Percentiles rank a stretch among this genome's conserved stretches.
phyloP scores from a whole-genome alignment of 2,113 vertebrate genomes.

The Formicarius rufipectus region DNA sequence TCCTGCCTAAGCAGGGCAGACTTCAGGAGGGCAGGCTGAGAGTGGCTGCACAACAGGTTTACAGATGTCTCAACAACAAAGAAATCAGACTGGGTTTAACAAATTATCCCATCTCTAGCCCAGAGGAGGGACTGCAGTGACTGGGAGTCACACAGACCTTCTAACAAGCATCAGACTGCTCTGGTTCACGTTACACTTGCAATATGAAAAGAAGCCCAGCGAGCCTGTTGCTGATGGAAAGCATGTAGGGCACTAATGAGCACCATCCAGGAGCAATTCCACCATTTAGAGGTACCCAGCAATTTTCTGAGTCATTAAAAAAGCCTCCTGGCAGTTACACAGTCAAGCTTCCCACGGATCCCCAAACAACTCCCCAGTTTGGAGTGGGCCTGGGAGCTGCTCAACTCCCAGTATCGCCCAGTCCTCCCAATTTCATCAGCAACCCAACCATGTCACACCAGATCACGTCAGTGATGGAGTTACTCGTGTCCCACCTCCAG shows the following conservation, averaged over 20 bases:
- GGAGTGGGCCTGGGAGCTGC: background rate
- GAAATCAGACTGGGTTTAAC: background rate
- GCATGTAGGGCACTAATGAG: constrained; percentile 53
- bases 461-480: background rate
- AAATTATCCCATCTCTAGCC: background rate
- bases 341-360: background rate
- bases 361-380: background rate
- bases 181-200: background rate
- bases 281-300: constrained; percentile 20
- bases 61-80: background rate
- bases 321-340: constrained; percentile 15
- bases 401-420: rapidly evolving
- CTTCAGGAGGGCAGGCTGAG: background rate
- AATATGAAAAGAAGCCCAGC: background rate
- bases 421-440: background rate
- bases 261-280: constrained; percentile 43
- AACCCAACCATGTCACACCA: background rate
- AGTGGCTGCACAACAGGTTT: background rate
- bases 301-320: constrained; percentile 54
- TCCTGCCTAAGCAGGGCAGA: background rate
- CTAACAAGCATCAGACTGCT: background rate
- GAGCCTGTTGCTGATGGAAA: constrained; percentile 6
- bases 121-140: background rate
- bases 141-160: background rate
- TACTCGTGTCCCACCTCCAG: background rate